phyloP scores from a whole-genome alignment of 2,113 vertebrate species.

The Microcebus griseorufus region DNA sequence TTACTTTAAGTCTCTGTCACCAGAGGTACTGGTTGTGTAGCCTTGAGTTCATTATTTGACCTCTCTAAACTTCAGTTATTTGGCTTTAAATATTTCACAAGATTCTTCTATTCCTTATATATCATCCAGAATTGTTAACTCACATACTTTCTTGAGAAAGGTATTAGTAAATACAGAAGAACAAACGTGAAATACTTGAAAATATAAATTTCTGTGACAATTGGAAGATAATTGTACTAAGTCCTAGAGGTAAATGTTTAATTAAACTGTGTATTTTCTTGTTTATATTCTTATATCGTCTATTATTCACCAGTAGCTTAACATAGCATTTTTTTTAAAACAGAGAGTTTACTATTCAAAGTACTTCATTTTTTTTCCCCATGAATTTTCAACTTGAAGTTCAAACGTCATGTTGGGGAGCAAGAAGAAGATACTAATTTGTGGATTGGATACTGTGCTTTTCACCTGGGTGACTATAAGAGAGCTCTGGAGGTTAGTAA shows the following conservation, averaged over 20 bases:
- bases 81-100: conserved; percentile 9
- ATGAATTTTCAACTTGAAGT: conserved; percentile 84
- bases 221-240: not conserved
- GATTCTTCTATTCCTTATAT: not conserved
- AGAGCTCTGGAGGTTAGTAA: conserved; percentile 93
- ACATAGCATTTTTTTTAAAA: not conserved
- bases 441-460: conserved; percentile 96
- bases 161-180: not conserved
- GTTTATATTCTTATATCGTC: not conserved
- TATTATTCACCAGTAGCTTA: not conserved
- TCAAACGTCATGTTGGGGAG: conserved; percentile 92
- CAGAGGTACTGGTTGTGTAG: not conserved
- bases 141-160: not conserved
- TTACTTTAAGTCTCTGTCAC: not conserved
- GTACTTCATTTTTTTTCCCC: conserved; percentile 27
- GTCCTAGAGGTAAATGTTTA: not conserved
- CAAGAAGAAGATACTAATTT: conserved; percentile 90
- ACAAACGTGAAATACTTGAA: not conserved
- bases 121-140: not conserved
- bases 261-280: not conserved
- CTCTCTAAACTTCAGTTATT: not conserved
- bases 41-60: not conserved
- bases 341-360: not conserved
- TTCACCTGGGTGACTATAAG: conserved; percentile 96
- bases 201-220: not conserved